Percentiles rank a stretch among this genome's conserved stretches.
These are phyloP conservation scores for Alligator sinensis DNA, from an alignment of 2,113 vertebrate species.

Conservation along the genomic window DNA sequence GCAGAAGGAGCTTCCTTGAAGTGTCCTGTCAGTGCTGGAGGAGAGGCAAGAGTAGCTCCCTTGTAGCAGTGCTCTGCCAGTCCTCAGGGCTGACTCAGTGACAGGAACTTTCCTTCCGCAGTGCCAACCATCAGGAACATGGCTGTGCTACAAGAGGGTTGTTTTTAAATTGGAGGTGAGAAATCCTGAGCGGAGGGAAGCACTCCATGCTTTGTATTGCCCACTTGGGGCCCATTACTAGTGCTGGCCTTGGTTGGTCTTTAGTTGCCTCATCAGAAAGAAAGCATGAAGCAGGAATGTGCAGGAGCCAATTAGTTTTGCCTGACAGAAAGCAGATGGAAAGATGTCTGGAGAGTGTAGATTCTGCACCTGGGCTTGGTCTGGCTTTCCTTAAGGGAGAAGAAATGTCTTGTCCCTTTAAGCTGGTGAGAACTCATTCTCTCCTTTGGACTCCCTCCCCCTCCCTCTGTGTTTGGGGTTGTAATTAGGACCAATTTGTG, in stretches of 20 bases:
- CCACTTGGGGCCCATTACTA: background rate
- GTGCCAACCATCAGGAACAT: background rate
- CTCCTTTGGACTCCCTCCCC: background rate
- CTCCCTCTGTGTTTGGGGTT: background rate
- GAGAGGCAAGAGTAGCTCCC: too few species aligned
- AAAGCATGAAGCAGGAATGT: rapidly evolving
- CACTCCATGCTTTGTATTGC: background rate
- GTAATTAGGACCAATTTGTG: background rate
- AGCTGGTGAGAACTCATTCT: background rate
- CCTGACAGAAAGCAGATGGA: background rate
- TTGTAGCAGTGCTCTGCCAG: too few species aligned
- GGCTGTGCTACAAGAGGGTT: background rate
- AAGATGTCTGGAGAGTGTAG: background rate
- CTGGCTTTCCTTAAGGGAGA: background rate
- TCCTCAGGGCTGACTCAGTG: too few species aligned
- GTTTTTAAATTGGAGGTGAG: too few species aligned
- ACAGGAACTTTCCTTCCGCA: background rate
- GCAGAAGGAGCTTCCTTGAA: too few species aligned
- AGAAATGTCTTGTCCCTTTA: background rate
- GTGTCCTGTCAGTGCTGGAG: too few species aligned
- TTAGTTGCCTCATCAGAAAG: background rate
- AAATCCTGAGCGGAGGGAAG: background rate
- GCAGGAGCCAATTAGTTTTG: background rate
- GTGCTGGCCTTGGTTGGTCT: background rate
- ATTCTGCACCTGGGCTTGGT: background rate